Base-by-base conservation (phyloP, 1,140 invertebrate genomes). In the Trypoxylus dichotomus region DNA sequence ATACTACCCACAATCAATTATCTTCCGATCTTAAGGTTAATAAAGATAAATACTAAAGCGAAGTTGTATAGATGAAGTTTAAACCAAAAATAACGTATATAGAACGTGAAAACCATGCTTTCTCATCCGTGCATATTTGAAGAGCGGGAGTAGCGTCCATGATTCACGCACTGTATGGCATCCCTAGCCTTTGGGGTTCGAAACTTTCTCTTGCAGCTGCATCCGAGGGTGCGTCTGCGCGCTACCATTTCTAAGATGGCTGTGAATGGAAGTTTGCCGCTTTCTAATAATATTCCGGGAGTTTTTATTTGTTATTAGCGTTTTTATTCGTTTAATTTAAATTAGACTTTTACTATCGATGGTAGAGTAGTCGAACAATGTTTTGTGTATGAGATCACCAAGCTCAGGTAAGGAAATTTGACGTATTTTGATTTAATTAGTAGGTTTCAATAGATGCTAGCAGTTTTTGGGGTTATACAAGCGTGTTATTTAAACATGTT, bases 191-290 rank as follows among this genome's bases (percentile, higher is more conserved):
- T n/a, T n/a, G 37, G 71, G 71, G 71, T 73, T 73, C 19, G 71
- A 73, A 73, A 73, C 29, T 73, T 73, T 73, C 71, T 73, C 71
- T 37, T 29, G 71, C 71, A 73, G 71, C 71, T 73, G 71, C 71
- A 73, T 41, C 25, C 27, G 29, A 37, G 71, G 25, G 19, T 32
- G 71, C 71, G 71, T 73, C 71, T 73, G 71, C 71, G 71, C 71
- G 19, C 19, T 37, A 32, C 11, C 15, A 73, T 37, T 15, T 19
- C 27, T 73, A 73, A 73, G 71, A 73, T 73, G 71, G 71, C 71
- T 42, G 71, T 37, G 71, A 73, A 29, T 2, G n/a, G 32, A 73
- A 73, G 71, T 15, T 73, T 73, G 13, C 60, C 0, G 60, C 60
- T 21, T 63, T 24, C 6, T 63, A 63, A 63, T 19, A 7, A 19